A percentile compares a stretch with the other conserved stretches of the same genome.
Evolutionary conservation across 2,113 vertebrate species (phyloP).

Genomic region (Trematocara macrostoma): DNA sequence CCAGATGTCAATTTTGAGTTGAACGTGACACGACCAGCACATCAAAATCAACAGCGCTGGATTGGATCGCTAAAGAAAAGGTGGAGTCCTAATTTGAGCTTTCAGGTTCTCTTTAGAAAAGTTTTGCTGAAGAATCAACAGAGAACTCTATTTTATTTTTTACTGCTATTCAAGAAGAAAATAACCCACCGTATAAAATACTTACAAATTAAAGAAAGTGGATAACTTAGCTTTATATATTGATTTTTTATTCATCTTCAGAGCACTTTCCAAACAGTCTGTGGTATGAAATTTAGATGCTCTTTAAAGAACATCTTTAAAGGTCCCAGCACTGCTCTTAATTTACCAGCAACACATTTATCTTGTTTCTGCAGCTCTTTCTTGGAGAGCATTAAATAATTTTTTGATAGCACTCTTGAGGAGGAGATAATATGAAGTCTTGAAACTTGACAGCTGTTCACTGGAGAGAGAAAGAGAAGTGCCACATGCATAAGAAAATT

Average conservation of each 20-base stretch:
- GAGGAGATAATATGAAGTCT: constrained; percentile 43
- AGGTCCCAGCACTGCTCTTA: constrained; percentile 46
- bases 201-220: background rate
- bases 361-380: constrained; percentile 65
- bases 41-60: constrained; percentile 31
- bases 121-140: constrained; percentile 29
- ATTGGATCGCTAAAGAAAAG: constrained; percentile 42
- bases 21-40: constrained; percentile 20
- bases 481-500: constrained; percentile 15
- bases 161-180: constrained; percentile 7
- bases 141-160: constrained; percentile 9
- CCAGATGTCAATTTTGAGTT: constrained; percentile 37
- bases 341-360: constrained; percentile 58
- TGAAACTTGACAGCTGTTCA: constrained; percentile 56
- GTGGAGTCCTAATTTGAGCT: constrained; percentile 50
- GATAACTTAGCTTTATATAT: constrained; percentile 9
- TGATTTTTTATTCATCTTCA: constrained; percentile 25
- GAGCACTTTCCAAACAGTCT: constrained; percentile 36
- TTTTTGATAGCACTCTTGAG: constrained; percentile 52
- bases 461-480: constrained; percentile 28
- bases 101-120: constrained; percentile 55
- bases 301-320: constrained; percentile 54
- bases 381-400: constrained; percentile 59
- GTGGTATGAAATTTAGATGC: constrained; percentile 51
- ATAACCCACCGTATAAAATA: background rate